These are phyloP conservation scores for Drepana arcuata DNA, from an alignment of 1,140 invertebrate species.

Conservation along the genomic window DNA sequence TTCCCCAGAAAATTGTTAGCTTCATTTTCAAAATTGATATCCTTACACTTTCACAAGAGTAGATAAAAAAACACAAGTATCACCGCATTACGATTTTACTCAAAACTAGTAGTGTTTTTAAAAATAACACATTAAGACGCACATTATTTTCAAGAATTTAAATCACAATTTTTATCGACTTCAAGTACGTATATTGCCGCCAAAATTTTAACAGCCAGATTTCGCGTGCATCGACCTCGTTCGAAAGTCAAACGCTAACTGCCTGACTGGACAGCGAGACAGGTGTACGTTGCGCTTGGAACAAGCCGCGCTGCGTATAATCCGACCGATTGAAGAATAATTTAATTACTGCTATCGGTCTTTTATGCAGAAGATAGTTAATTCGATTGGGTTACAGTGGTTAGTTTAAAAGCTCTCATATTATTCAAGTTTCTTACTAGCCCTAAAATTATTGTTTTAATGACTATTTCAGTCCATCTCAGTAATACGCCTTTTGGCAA, in stretches of 20 bases:
- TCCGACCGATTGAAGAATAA: conserved; percentile 32
- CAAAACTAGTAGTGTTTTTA: conserved; percentile 3
- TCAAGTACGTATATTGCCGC: conserved; percentile 13
- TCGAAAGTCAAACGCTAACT: conserved; percentile 63
- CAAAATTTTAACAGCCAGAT: conserved; percentile 23
- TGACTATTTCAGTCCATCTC: no score
- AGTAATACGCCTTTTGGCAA: no score
- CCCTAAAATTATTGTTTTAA: background rate
- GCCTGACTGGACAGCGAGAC: conserved; percentile 27
- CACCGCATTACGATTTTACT: conserved; percentile 7
- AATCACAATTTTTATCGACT: conserved; percentile 9
- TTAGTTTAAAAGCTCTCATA: background rate
- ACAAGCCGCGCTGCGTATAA: conserved; percentile 28
- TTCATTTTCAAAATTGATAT: conserved; percentile 45
- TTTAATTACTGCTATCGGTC: conserved; percentile 19
- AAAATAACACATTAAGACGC: conserved; percentile 9
- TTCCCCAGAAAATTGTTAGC: conserved; percentile 31
- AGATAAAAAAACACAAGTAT: conserved; percentile 7
- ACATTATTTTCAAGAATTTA: no score
- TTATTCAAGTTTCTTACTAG: background rate
- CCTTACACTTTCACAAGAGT: conserved; percentile 46
- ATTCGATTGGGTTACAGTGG: conserved; percentile 10
- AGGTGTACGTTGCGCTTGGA: conserved; percentile 22
- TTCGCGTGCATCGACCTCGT: conserved; percentile 26
- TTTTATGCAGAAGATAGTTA: conserved; percentile 12